Base-by-base conservation (phyloP, 2,113 vertebrate genomes). In the Rattus norvegicus region DNA sequence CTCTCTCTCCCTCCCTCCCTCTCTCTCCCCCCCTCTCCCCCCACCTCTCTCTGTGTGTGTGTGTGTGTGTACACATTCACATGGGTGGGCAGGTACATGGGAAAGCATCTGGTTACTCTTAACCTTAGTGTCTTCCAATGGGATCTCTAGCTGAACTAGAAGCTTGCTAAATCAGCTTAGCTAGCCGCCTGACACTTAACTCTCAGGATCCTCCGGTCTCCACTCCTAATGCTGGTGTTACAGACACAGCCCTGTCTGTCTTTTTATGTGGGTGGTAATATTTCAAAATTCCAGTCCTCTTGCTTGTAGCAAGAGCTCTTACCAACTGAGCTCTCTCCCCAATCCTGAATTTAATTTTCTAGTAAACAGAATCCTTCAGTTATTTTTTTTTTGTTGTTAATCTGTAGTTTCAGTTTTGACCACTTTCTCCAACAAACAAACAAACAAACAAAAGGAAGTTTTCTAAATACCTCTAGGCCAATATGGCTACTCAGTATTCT, bases 401-500 rank as follows among this genome's bases (percentile, higher is more conserved):
- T 61, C 3, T 69, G 22, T 93, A 26, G 88, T 92, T 88, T 94
- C 67, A 90, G 13, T 69, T 93, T 87, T 90, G 43, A 96, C 88
- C 36, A 59, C 33, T 84, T 89, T 95, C 67, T 84, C 39, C 63
- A 52, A 54, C 14, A 73, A 69, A 83, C 94, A 96, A 56, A 73
- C 47, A 61, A 63, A 63, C 17, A 69, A 69, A 65, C 9, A 28
- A 28, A 65, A 36, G 7, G 36, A 36, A 36, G 17, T 17, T 56
- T 81, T 56, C 17, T n/a, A 81, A 56, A 59, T 11, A n/a, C 11
- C 30, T 39, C n/a, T 61, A 36, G n/a, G 36, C 6, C 36, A n/a
- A 13, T 56, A 80, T 56, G 30, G 19, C 52, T 56, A 12, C 59
- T 81, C 52, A 59, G 20, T 56, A n/a, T n/a, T 56, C 8, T 59